Percentiles rank a stretch among this genome's conserved stretches.
These are phyloP conservation scores for human (Homo sapiens) DNA, from an alignment of 2,113 vertebrate genomes.

Conservation along the genomic window GRCh38 chr14:48503001-48503500, in stretches of 20 bases:
- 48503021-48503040: not conserved
- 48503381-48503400: not conserved
- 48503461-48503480: not conserved
- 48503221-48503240: not conserved
- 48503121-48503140: not conserved
- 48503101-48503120: not conserved
- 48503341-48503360: not conserved
- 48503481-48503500: not conserved
- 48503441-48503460: not conserved
- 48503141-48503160: not conserved
- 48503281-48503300: not conserved
- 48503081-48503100: not conserved
- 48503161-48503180: not conserved
- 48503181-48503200: not conserved
- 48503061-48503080: not conserved
- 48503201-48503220: not conserved
- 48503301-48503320: not conserved
- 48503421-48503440: not conserved
- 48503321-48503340: not conserved
- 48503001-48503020: not conserved
- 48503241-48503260: not conserved
- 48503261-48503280: not conserved
- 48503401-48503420: not conserved
- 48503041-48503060: not conserved
- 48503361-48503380: not conserved